Conservation (phyloP, 2,113 vertebrate genomes). For the Erythrolamprus reginae region DNA sequence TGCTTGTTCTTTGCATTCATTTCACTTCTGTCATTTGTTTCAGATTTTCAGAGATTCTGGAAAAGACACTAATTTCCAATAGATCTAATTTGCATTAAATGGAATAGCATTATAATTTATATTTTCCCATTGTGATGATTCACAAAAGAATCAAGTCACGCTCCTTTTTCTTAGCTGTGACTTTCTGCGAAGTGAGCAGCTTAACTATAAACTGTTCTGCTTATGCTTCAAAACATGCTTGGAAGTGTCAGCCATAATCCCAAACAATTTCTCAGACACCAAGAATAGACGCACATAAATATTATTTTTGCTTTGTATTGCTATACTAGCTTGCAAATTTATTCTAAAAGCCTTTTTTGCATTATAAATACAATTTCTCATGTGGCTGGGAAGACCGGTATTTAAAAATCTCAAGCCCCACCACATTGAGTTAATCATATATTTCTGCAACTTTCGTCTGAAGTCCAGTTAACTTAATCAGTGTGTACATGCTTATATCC, state of each 20-base stretch:
- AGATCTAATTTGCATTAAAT: slow-evolving; percentile 14
- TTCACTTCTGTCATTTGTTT: not conserved
- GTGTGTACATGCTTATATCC: not conserved
- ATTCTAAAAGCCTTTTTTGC: not conserved
- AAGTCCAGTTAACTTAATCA: not conserved
- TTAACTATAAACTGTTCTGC: not conserved
- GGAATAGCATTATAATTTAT: not conserved
- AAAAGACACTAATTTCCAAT: not conserved
- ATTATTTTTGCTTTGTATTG: not conserved
- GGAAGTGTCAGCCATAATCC: not conserved
- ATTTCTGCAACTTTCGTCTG: not conserved
- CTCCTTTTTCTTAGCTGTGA: not conserved
- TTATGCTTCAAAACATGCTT: not conserved
- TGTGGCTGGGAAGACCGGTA: not conserved
- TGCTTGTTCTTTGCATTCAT: not conserved
- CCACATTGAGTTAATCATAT: not conserved
- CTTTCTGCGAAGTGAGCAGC: not conserved
- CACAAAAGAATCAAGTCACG: not conserved
- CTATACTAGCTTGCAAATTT: not conserved
- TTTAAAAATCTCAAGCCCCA: not conserved
- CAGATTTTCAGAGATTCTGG: not conserved
- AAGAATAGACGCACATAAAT: not conserved
- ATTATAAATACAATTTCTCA: not conserved
- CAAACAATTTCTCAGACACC: not conserved
- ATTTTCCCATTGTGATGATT: not conserved